Conservation (phyloP, 2,888 invertebrate species). For the Oscheius sp. region DNA sequence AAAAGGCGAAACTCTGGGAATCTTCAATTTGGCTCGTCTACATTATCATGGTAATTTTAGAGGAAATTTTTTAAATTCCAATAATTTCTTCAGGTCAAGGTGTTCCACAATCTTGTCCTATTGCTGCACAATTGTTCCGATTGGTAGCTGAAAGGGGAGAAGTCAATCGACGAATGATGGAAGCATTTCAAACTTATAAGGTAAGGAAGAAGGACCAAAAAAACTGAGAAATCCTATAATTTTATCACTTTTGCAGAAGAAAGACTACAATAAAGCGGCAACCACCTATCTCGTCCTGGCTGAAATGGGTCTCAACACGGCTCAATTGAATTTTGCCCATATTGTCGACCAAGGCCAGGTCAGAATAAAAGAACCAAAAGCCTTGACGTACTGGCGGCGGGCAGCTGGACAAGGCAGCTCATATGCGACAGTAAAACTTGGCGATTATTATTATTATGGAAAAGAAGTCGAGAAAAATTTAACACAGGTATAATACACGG, state of each 20-base stretch:
- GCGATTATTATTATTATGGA: conserved; percentile 98
- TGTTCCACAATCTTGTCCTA: conserved; percentile 87
- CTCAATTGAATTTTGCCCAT: conserved; percentile 96
- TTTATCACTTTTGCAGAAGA: conserved; percentile 75
- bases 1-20: conserved; percentile 94
- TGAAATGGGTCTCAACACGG: conserved; percentile 95
- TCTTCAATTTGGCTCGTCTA: conserved; percentile 96
- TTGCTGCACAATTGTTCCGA: conserved; percentile 95
- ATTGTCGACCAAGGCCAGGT: conserved; percentile 80
- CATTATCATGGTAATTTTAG: conserved; percentile 86
- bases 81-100: conserved; percentile 80
- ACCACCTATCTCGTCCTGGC: conserved; percentile 90
- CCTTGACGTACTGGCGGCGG: conserved; percentile 91
- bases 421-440: conserved; percentile 85
- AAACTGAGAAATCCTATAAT: no score
- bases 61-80: no score
- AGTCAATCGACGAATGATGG: conserved; percentile 80
- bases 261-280: conserved; percentile 84
- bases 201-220: no score
- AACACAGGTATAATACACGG: conserved; percentile 11
- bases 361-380: conserved; percentile 78
- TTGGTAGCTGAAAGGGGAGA: conserved; percentile 96
- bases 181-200: conserved; percentile 88
- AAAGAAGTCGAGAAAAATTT: conserved; percentile 80
- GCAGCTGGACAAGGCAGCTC: conserved; percentile 87